Percentiles rank a stretch among this genome's conserved stretches.
Conservation (phyloP, 2,113 vertebrate species). For the Ophthalmolycus amberensis region DNA sequence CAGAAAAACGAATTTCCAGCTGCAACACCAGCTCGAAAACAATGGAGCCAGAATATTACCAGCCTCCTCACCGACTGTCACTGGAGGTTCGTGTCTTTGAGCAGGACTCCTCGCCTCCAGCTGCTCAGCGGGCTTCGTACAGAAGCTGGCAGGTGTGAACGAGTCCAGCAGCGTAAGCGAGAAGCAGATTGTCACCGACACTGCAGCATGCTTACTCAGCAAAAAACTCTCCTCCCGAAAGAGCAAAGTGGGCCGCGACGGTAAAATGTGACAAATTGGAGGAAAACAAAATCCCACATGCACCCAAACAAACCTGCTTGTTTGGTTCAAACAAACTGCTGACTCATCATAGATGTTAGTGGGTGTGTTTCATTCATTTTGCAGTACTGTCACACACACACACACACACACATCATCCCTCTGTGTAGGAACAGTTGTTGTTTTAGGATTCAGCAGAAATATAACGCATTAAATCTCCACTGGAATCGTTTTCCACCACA, state of each 20-base stretch:
- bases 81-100: constrained; percentile 23
- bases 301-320: not conserved
- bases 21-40: not conserved
- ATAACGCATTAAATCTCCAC: not conserved
- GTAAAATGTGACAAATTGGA: not conserved
- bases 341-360: not conserved
- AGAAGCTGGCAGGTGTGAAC: constrained; percentile 41
- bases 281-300: not conserved
- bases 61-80: not conserved
- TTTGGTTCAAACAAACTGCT: not conserved
- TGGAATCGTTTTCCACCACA: not conserved
- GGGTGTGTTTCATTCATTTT: not conserved
- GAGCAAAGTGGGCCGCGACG: not conserved
- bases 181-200: constrained; percentile 11
- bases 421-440: not conserved
- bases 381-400: not conserved
- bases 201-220: constrained; percentile 20
- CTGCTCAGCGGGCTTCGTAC: constrained; percentile 28
- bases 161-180: constrained; percentile 13
- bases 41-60: not conserved
- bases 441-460: not conserved
- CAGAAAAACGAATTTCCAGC: too few relatives aligned
- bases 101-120: constrained; percentile 7
- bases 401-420: not conserved
- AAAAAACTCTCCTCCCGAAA: not conserved